These are phyloP conservation scores for Carapus acus DNA, from an alignment of 2,797 vertebrate species.

Conservation along the genomic window DNA sequence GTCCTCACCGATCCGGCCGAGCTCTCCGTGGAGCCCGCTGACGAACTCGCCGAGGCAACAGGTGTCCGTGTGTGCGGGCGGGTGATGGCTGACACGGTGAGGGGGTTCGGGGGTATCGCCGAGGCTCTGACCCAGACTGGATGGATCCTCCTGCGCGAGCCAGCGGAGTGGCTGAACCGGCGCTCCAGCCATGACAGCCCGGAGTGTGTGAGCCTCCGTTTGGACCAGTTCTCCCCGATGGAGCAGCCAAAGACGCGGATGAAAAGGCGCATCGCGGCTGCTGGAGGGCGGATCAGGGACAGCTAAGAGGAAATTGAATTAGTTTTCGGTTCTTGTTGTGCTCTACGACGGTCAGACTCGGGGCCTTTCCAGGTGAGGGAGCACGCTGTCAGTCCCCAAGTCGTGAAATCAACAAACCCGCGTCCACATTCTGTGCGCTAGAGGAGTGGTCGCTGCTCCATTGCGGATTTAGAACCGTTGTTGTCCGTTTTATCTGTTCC, in stretches of 20 bases:
- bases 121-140: constrained; percentile 13
- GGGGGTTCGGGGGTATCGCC: not conserved
- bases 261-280: constrained; percentile 55
- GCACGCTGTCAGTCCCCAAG: constrained; percentile 3
- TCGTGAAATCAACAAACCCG: constrained; percentile 17
- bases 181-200: constrained; percentile 41
- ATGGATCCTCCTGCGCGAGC: constrained; percentile 34
- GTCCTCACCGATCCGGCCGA: constrained; percentile 30
- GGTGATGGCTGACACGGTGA: constrained; percentile 16
- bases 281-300: not conserved
- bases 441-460: constrained; percentile 19
- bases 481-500: constrained; percentile 63
- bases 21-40: constrained; percentile 43
- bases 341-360: not conserved
- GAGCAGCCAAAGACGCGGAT: constrained; percentile 46
- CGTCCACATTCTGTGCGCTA: not conserved
- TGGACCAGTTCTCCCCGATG: constrained; percentile 31
- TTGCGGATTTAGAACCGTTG: constrained; percentile 59
- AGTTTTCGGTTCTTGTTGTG: no score
- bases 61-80: constrained; percentile 37
- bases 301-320: no score
- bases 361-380: constrained; percentile 4
- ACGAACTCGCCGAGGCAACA: constrained; percentile 65
- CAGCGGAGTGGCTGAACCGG: constrained; percentile 19
- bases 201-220: constrained; percentile 38